Evolutionary conservation across 2,888 invertebrate species (phyloP), one percentile per base, ranked within the genome.

Genomic region (Arctia plantaginis): DNA sequence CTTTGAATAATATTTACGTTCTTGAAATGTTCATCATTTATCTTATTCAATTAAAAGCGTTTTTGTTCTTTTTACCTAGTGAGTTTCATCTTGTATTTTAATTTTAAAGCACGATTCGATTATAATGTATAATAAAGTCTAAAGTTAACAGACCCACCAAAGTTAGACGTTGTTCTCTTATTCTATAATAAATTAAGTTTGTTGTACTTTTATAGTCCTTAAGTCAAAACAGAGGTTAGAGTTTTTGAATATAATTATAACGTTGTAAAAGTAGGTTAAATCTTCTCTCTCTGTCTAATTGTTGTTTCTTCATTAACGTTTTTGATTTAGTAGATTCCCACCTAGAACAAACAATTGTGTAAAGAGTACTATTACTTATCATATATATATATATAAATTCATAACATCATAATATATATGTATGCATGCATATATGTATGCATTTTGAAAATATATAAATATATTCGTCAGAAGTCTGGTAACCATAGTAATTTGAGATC

Each of bases 181-280:
- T 83, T 78, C 79, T 74, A 55, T 85, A 83, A 80, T 81, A 83
- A 85, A 73, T 81, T 81, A 83, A 81, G 74, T 85, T 83, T 85
- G 75, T 77, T 80, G 72, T 81, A 80, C 81, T 82, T 83, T 85
- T 78, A 78, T 76, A 79, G 73, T 78, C 72, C 62, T 66, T 76
- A 72, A 80, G 71, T 70, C 65, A 55, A 66, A 71, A 72, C 67
- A 41, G 55, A 76, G 47, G 72, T 73, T 79, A 47, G 79, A 85
- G 76, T 81, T 77, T 75, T 72, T 74, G 33, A 67, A 47, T 33
- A 30, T 33, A 47, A 47, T 47, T 30, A 23, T 47, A 30, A 47
- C 12, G 47, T 47, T 47, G 10, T 47, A 67, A 47, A 67, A 47
- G 30, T 30, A 23, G 30, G 13, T 30, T 44, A 30, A 41, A 51